Base-by-base conservation (phyloP, 1,140 invertebrate species). In the Drosophila ogumai region DNA sequence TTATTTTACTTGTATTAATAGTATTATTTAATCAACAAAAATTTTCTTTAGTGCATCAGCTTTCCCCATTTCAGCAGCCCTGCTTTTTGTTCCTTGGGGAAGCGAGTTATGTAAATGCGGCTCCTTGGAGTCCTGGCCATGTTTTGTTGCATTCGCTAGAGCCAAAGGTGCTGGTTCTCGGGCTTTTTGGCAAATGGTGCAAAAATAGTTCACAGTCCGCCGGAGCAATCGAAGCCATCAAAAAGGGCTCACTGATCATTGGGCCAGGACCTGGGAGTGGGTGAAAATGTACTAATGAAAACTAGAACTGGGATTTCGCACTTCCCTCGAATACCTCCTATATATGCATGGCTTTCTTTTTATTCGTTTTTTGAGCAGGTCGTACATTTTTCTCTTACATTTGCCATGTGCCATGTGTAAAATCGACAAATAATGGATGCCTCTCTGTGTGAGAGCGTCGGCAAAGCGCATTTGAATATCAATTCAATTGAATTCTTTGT, bases 401-500 rank as follows among this genome's bases (percentile, higher is more conserved):
- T 63, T 68, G 63, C 59, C 64, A 58, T 72, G 38, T 76, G 59
- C 68, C 71, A 69, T 82, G 81, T 82, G 80, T 82, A 82, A 79
- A 85, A 85, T 85, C 81, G 81, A 85, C 76, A 84, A 84, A 85
- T 85, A 85, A 82, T 82, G 68, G 80, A 82, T 82, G 81, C 75
- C 67, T 67, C 65, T 49, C 71, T 49, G 43, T 63, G 54, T 75
- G 55, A 63, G 80, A 52, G 77, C 77, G 73, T 52, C 78, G 41
- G 80, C 80, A 75, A 80, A 87, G 82, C 82, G 82, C 88, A 91
- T 91, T 91, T 91, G 87, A 91, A 91, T 91, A 91, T 91, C 87
- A 91, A 91, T 91, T 91, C 80, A 91, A 91, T 84, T 88, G 82
- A 82, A 87, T 87, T 91, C 88, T 87, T 81, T 91, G 85, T 88